Evolutionary conservation across 1,140 invertebrate species (phyloP), one percentile per base, ranked within the genome.

Genomic region (Drosophila bifasciata): DNA sequence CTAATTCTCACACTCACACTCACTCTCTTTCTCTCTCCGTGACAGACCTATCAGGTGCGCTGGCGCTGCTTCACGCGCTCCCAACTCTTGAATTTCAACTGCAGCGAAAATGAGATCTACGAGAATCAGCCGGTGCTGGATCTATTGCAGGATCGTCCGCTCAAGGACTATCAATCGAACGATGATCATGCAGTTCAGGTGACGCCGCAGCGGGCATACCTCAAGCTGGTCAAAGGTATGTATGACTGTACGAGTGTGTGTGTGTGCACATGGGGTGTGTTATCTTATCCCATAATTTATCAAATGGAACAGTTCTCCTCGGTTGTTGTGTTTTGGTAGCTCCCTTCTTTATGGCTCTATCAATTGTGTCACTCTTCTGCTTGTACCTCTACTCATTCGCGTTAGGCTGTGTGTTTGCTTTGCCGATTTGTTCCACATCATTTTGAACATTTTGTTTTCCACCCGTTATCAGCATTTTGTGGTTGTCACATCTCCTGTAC

Each of bases 161-260:
- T 92, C 21, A 91, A 91, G 59, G 92, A 93, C 58, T 92, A 92
- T 19, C 64, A 76, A 8, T 61, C 69, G 1, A 59, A 41, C 11
- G 68, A 85, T 49, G 76, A 85, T 50, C 90, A 93, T 56, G 93
- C 94, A 7, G 92, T 95, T 23, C 94, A 95, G 77, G 91, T 95
- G 44, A 92, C 90, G 62, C 94, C 94, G 5, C 94, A 95, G 71
- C 76, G 91, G 48, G 91, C 94, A 1, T 90, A 86, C 46, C 78
- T 95, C 3, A 93, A 91, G 68, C 86, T 95, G 21, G 90, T 94
- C 67, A 92, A 92, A 69, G 79, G 90, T 73, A 72, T 55, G 73
- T 67, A 39, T 39, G 9, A 15, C 17, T 23, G 36, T 21, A 39
- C 11, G 51, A 13, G 51, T 21, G 23, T 19, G 13, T 8, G 28